Percentiles rank a stretch among this genome's conserved stretches.
Evolutionary conservation across 2,888 invertebrate species (phyloP).

Genomic region (Plutella xylostella): DNA sequence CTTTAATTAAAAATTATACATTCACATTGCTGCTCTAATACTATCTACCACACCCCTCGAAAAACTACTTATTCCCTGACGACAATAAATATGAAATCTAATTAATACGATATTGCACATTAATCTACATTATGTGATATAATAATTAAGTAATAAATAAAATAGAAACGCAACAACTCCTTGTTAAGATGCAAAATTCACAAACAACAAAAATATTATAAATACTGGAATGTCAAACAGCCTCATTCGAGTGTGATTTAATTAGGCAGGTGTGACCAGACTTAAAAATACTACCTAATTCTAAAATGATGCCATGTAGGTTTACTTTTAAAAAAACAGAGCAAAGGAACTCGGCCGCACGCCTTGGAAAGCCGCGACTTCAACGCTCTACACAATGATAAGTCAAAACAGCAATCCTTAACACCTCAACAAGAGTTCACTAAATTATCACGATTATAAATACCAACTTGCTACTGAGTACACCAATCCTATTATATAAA

Average conservation of each 20-base stretch:
- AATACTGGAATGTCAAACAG: conserved; percentile 44
- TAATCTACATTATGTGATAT: conserved; percentile 10
- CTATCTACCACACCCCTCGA: conserved; percentile 28
- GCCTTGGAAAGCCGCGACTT: conserved; percentile 46
- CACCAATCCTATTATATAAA: conserved; percentile 65
- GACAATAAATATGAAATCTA: conserved; percentile 13
- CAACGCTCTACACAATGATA: neutral
- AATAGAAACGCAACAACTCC: neutral
- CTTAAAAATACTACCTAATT: neutral
- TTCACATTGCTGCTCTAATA: conserved; percentile 14
- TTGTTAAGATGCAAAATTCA: neutral
- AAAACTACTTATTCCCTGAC: conserved; percentile 4
- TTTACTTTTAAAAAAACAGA: neutral
- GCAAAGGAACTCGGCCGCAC: conserved; percentile 47
- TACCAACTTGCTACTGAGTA: conserved; percentile 62
- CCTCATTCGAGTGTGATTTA: conserved; percentile 18
- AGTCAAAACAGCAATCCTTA: conserved; percentile 23
- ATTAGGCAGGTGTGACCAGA: neutral
- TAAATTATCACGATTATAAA: conserved; percentile 42
- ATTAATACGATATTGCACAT: conserved; percentile 30
- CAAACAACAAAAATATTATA: neutral
- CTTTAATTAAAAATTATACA: conserved; percentile 2
- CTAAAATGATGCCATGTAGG: neutral
- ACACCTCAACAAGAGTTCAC: conserved; percentile 32
- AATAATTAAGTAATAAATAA: neutral